A percentile compares a stretch with the other conserved stretches of the same genome.
phyloP scores from a whole-genome alignment of 2,113 vertebrate species.

The Anseranas semipalmata region DNA sequence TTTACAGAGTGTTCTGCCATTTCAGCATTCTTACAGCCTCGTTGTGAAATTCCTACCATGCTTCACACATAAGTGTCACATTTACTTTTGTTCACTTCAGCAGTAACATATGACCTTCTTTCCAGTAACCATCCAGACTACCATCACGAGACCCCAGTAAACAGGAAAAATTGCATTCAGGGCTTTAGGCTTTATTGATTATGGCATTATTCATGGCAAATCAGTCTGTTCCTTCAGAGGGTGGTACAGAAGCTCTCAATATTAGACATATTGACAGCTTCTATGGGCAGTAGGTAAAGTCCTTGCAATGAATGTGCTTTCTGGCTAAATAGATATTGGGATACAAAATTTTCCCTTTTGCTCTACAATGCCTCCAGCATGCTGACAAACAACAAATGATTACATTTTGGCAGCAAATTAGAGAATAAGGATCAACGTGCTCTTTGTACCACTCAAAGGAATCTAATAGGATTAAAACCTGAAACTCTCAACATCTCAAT shows the following conservation, averaged over 20 bases:
- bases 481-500: background rate
- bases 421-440: background rate
- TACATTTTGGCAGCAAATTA: constrained; percentile 9
- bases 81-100: background rate
- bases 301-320: background rate
- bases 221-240: background rate
- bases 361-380: background rate
- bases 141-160: background rate
- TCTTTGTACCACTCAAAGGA: background rate
- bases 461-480: background rate
- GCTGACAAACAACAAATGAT: constrained; percentile 1
- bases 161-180: background rate
- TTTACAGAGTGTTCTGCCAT: background rate
- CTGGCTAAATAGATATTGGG: background rate
- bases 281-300: background rate
- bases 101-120: background rate
- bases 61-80: background rate
- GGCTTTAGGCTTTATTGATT: background rate
- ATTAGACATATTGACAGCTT: background rate
- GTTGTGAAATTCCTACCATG: constrained; percentile 7
- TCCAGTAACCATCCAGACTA: background rate
- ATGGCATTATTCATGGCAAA: background rate
- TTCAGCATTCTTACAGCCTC: background rate
- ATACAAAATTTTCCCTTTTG: background rate
- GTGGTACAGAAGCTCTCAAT: background rate